Evolutionary conservation across 2,797 vertebrate species (phyloP).

Genomic region (Buceros bicornis): DNA sequence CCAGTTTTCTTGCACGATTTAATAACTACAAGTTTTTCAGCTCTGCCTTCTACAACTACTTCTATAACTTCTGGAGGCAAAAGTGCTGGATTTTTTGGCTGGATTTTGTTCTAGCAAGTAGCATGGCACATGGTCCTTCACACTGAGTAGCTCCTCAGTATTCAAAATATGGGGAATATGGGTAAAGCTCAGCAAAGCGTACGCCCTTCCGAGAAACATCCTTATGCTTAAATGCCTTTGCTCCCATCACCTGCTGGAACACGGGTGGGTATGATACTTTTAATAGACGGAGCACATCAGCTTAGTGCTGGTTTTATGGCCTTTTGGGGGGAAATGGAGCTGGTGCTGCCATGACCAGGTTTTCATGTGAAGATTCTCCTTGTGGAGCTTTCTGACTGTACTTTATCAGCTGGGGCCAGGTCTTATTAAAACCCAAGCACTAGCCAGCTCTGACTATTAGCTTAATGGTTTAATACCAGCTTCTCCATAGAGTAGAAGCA

Average conservation of each 20-base stretch:
- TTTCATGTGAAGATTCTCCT: background rate
- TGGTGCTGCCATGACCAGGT: background rate
- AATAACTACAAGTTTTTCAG: background rate
- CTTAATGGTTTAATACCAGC: slow-evolving; percentile 52
- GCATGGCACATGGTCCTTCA: background rate
- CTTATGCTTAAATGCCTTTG: background rate
- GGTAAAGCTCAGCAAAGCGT: background rate
- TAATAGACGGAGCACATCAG: background rate
- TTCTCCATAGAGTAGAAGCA: slow-evolving; percentile 31
- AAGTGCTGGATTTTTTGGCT: background rate
- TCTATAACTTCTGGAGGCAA: background rate
- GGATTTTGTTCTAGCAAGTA: background rate
- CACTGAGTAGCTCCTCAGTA: background rate
- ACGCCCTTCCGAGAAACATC: background rate
- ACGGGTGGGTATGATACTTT: background rate
- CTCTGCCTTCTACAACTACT: background rate
- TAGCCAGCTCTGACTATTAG: slow-evolving; percentile 27
- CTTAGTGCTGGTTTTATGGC: background rate
- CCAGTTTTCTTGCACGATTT: background rate
- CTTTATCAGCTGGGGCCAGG: slow-evolving; percentile 27
- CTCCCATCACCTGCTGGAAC: background rate
- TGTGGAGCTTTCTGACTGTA: background rate
- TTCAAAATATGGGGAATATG: background rate
- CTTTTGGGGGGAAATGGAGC: background rate
- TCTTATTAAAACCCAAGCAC: slow-evolving; percentile 34